Base-by-base conservation (phyloP, 2,888 invertebrate species). In the Dichetophora obliterata region DNA sequence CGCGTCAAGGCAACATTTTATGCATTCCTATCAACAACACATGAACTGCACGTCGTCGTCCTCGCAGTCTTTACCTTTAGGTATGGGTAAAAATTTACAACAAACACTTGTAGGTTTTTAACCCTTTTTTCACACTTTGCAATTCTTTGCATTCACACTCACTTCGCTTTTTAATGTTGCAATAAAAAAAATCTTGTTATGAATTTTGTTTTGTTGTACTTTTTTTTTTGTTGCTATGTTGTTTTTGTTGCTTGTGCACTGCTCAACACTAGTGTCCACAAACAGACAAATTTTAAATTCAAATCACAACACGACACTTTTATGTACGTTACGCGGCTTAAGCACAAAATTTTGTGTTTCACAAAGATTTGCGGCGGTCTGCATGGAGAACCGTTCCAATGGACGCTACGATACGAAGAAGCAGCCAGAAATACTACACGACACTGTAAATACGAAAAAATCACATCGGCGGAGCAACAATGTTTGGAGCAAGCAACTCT, bases 381-480 rank as follows among this genome's bases (percentile, higher is more conserved):
- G 54, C 19, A 19, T 5, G 22, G 22, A n/a, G 19, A 22, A 54
- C 70, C 70, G 57, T 65, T 54, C 65, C 74, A 52, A 54, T 66
- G 65, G 54, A 65, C 66, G 54, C 65, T 73, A 34, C 22, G 54
- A 54, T 31, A 43, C 61, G 72, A 73, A 73, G 61, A 70, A 57
- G 57, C 43, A 61, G 72, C 50, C 22, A 31, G 22, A 66, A 66
- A 52, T 65, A 54, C 65, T 24, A 65, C 65, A 54, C 74, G 65
- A 52, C 74, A 65, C 54, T 63, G 66, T 37, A 54, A 65, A 66
- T 74, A 54, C 74, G 74, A 66, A 54, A 50, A 74, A 54, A 66
- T 54, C 54, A n/a, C n/a, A 74, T 27, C 48, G 50, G 43, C 22
- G 61, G 27, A 48, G 63, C 71, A 19, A 73, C 68, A 34, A 27